These are phyloP conservation scores for Argentina silus DNA, from an alignment of 2,797 vertebrate species.

Conservation along the genomic window DNA sequence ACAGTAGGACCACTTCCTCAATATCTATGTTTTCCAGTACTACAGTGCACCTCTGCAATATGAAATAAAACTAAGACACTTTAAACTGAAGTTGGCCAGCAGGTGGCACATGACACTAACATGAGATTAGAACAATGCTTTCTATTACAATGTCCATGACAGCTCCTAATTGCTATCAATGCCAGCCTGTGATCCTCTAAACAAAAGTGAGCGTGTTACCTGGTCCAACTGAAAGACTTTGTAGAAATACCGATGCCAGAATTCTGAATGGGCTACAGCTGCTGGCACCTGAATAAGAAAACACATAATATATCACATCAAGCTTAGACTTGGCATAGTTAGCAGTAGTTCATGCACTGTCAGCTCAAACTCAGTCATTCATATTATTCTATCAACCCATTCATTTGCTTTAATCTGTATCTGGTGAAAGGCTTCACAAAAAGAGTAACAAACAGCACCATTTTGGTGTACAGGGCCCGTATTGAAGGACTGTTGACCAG, in stretches of 20 bases:
- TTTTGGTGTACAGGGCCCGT: conserved; percentile 95
- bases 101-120: conserved; percentile 43
- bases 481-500: conserved; percentile 93
- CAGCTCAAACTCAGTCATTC: too few species aligned
- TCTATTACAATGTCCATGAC: not conserved
- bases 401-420: too few species aligned
- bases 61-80: not conserved
- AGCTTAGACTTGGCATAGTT: too few species aligned
- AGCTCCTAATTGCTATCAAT: not conserved
- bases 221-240: conserved; percentile 94
- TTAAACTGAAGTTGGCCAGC: conserved; percentile 35
- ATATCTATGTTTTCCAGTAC: not conserved
- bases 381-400: too few species aligned
- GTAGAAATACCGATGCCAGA: conserved; percentile 99
- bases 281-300: conserved; percentile 82
- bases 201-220: conserved; percentile 68
- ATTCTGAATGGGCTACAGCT: conserved; percentile 93
- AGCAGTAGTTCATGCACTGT: too few species aligned
- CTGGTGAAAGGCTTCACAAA: too few species aligned
- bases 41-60: not conserved
- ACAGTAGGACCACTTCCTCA: not conserved
- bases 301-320: not conserved
- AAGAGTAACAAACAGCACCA: conserved; percentile 76
- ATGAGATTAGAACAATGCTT: not conserved
- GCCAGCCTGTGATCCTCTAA: not conserved